phyloP scores from a whole-genome alignment of 2,888 invertebrate species.

The Agrotis ipsilon region DNA sequence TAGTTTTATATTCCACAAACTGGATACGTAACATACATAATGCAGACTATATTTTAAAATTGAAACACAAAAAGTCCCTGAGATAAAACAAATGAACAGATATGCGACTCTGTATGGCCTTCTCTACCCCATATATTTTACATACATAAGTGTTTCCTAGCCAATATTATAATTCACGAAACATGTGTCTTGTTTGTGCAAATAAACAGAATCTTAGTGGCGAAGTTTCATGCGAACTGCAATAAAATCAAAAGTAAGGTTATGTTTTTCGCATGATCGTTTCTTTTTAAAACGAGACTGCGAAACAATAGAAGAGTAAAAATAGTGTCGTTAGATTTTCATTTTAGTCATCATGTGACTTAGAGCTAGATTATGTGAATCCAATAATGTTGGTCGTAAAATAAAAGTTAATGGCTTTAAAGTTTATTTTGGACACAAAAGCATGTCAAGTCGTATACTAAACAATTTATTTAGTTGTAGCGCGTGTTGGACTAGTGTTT shows the following conservation, averaged over 20 bases:
- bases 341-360: slow-evolving; percentile 45
- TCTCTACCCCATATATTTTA: slow-evolving; percentile 16
- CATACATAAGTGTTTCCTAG: slow-evolving; percentile 22
- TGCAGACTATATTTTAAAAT: slow-evolving; percentile 18
- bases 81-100: slow-evolving; percentile 25
- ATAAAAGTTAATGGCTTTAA: slow-evolving; percentile 53
- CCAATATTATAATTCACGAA: slow-evolving; percentile 50
- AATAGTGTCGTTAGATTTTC: slow-evolving; percentile 24
- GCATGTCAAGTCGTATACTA: slow-evolving; percentile 28
- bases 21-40: not conserved
- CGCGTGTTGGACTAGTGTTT: slow-evolving; percentile 32
- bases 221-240: slow-evolving; percentile 47
- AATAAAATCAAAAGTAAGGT: slow-evolving; percentile 41
- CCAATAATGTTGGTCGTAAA: slow-evolving; percentile 49
- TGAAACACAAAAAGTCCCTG: slow-evolving; percentile 12
- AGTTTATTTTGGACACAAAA: slow-evolving; percentile 56
- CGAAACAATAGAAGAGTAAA: not conserved
- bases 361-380: slow-evolving; percentile 47
- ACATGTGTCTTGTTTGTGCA: slow-evolving; percentile 42
- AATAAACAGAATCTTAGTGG: slow-evolving; percentile 48
- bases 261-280: slow-evolving; percentile 13
- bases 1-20: not conserved
- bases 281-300: slow-evolving; percentile 24
- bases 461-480: slow-evolving; percentile 40
- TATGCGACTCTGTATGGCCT: slow-evolving; percentile 6